Evolutionary conservation across 2,113 vertebrate genomes (phyloP).

Genomic region (Athene cunicularia): DNA sequence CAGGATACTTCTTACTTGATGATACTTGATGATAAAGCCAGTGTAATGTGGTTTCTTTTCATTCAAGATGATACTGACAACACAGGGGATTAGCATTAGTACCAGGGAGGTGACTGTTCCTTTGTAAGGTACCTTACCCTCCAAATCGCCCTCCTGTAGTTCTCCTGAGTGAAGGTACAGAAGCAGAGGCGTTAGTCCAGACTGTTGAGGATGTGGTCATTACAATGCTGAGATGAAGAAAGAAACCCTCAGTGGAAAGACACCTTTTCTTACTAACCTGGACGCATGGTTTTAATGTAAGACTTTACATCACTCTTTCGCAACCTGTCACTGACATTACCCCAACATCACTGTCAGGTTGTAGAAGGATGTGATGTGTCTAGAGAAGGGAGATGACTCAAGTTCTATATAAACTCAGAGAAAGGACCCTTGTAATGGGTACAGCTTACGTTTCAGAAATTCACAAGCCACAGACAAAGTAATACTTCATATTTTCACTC

Average conservation of each 20-base stretch:
- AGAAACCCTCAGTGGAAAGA: background rate
- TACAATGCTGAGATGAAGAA: constrained; percentile 76
- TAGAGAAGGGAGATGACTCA: background rate
- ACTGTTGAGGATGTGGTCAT: constrained; percentile 86
- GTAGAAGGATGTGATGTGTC: background rate
- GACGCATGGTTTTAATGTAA: background rate
- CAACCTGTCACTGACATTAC: background rate
- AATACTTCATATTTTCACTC: background rate
- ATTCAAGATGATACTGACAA: constrained; percentile 80
- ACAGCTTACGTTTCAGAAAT: background rate
- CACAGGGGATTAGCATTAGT: constrained; percentile 79
- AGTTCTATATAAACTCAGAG: background rate
- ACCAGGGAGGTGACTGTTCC: constrained; percentile 74
- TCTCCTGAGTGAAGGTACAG: constrained; percentile 80
- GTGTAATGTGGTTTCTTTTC: constrained; percentile 80
- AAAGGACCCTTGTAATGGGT: background rate
- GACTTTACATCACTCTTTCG: background rate
- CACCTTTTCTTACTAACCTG: background rate
- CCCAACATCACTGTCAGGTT: background rate
- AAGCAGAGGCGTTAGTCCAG: constrained; percentile 86
- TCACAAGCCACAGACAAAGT: background rate
- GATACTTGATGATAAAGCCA: constrained; percentile 66
- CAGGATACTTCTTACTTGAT: constrained; percentile 56
- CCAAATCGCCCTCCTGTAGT: constrained; percentile 63
- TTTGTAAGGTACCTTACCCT: constrained; percentile 79